Percentiles rank a stretch among this genome's conserved stretches.
Conservation (phyloP, 1,140 invertebrate species). For the Theocolax elegans region DNA sequence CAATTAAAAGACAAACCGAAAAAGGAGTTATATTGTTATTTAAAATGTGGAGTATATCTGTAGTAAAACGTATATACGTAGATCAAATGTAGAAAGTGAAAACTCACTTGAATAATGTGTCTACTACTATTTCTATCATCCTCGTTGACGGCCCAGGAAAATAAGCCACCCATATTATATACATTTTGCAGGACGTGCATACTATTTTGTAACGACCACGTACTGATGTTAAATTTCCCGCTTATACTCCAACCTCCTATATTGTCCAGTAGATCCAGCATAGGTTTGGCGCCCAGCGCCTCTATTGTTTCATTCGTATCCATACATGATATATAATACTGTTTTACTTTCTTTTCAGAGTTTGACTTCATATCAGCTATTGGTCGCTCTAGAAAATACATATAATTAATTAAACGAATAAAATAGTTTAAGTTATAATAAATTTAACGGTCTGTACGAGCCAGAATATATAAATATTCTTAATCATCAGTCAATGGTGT, state of each 20-base stretch:
- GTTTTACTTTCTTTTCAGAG: slow-evolving; percentile 88
- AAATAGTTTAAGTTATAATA: no score
- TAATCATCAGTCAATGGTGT: no score
- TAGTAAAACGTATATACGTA: no score
- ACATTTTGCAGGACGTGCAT: slow-evolving; percentile 86
- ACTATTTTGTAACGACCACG: slow-evolving; percentile 82
- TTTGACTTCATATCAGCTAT: slow-evolving; percentile 74
- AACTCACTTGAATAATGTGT: slow-evolving; percentile 84
- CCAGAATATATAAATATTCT: no score
- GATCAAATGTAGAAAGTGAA: no score
- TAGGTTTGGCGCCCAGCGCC: slow-evolving; percentile 80
- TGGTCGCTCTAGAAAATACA: slow-evolving; percentile 69
- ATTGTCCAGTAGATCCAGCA: slow-evolving; percentile 79
- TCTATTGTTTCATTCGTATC: slow-evolving; percentile 93
- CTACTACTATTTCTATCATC: slow-evolving; percentile 91
- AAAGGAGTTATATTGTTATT: slow-evolving; percentile 12
- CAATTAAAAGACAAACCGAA: no score
- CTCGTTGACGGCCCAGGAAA: slow-evolving; percentile 91
- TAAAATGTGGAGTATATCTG: background rate
- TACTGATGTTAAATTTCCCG: slow-evolving; percentile 70
- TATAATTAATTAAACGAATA: no score
- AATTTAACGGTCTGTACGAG: no score
- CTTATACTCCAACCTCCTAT: slow-evolving; percentile 84
- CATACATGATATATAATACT: slow-evolving; percentile 93
- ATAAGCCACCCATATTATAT: slow-evolving; percentile 89